These are phyloP conservation scores for Psittacara wagleri DNA, from an alignment of 2,113 vertebrate species.

Conservation along the genomic window DNA sequence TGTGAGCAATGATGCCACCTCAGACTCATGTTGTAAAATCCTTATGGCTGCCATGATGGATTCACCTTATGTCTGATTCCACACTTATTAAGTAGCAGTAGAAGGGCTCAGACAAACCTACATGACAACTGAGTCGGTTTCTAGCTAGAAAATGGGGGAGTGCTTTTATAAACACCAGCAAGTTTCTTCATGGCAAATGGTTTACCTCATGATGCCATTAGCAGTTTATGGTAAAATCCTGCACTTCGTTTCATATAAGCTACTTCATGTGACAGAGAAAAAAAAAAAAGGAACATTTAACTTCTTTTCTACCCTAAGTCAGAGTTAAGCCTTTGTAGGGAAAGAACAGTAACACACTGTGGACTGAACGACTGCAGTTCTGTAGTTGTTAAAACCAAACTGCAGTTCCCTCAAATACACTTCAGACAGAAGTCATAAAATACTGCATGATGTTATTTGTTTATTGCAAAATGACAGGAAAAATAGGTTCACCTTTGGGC, in stretches of 20 bases:
- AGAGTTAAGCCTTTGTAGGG: not conserved
- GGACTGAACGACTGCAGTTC: not conserved
- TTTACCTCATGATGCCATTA: not conserved
- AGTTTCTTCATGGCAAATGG: not conserved
- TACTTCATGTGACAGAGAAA: not conserved
- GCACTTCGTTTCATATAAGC: not conserved
- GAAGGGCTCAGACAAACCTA: not conserved
- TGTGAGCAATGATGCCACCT: no score
- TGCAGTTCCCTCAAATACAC: slow-evolving; percentile 33
- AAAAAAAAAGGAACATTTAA: not conserved
- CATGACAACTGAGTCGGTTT: not conserved
- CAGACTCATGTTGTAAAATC: not conserved
- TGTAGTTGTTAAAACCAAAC: slow-evolving; percentile 36
- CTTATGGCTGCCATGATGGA: not conserved
- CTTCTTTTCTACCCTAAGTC: not conserved
- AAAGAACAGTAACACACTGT: slow-evolving; percentile 54
- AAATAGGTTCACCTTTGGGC: slow-evolving; percentile 59
- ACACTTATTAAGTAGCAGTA: not conserved
- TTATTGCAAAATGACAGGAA: slow-evolving; percentile 52
- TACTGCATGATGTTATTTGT: slow-evolving; percentile 46
- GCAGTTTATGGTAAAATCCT: not conserved
- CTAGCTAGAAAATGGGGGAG: not conserved
- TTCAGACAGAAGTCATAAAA: slow-evolving; percentile 73
- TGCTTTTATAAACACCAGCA: not conserved
- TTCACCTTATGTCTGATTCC: not conserved